Evolutionary conservation across 2,113 vertebrate species (phyloP), one percentile per base, ranked within the genome.

Genomic region (Willisornis vidua): DNA sequence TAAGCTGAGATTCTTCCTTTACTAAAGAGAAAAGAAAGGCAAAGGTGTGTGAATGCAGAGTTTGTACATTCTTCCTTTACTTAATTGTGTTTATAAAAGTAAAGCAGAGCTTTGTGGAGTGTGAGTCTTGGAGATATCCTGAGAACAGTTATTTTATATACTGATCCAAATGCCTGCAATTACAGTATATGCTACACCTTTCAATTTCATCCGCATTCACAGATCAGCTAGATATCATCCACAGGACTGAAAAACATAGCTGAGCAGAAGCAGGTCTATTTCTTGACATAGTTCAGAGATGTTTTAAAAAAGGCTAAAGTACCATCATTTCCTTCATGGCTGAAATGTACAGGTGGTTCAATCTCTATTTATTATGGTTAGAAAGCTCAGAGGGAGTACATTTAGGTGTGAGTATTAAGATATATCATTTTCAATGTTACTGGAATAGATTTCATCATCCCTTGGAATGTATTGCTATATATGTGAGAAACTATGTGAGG

Each of bases 11-110:
- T 70, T 89, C 54, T 91, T 89, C 29, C 52, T 89, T 81, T 71
- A 48, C 26, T 84, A 41, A 82, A 72, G n/a, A 85, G 19, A 73
- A 82, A 93, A 91, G 70, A 87, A 94, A 74, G 81, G 70, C 29
- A 87, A 96, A 96, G 81, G 84, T 93, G 77, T 79, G 46, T 51
- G 73, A 94, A 82, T 41, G 54, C 52, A 93, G 70, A 91, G 91
- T 96, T 94, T 95, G 94, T 59, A 95, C 81, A 96, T 91, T 95
- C 91, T 85, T 93, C 52, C 48, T 85, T 73, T 71, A 89, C 49
- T 62, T 89, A 72, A 46, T 12, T 79, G 28, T 92, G 93, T 97
- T 95, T 94, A 94, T 75, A 94, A 85, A 80, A 91, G 73, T 89
- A 66, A 89, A n/a, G 35, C 66, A 94, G 73, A 65, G 41, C 66